phyloP scores from a whole-genome alignment of 2,113 vertebrate genomes.

The Pteropus alecto region DNA sequence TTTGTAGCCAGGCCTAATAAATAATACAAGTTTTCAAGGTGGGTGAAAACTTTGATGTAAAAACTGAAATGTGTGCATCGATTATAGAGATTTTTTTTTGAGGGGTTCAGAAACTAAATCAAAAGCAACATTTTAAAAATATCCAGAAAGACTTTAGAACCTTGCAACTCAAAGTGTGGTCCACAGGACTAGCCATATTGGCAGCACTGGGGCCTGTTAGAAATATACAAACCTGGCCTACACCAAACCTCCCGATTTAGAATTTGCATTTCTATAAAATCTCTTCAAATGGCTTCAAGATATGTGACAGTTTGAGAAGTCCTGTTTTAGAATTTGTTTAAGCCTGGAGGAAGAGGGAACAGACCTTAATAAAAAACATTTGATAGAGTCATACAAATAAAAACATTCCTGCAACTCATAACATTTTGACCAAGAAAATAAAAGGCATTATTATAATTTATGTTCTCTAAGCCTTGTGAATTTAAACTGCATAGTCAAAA shows the following conservation, averaged over 20 bases:
- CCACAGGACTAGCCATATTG: not conserved
- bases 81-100: not conserved
- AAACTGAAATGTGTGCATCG: not conserved
- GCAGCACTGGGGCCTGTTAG: not conserved
- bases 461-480: not conserved
- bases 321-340: not conserved
- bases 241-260: not conserved
- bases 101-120: not conserved
- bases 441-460: slow-evolving; percentile 26
- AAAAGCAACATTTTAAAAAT: not conserved
- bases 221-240: not conserved
- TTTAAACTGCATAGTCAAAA: not conserved
- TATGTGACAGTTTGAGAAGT: not conserved
- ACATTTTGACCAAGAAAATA: slow-evolving; percentile 36
- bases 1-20: not conserved
- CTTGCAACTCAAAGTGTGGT: not conserved
- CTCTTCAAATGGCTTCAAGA: not conserved
- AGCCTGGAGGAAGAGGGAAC: not conserved
- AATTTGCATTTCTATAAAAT: not conserved
- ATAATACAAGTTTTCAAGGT: not conserved
- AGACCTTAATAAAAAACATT: not conserved
- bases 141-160: not conserved
- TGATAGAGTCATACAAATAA: slow-evolving; percentile 9
- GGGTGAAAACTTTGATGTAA: not conserved
- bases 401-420: not conserved